Conservation (phyloP, 2,113 vertebrate genomes). For the human region GRCh38 chr1:184123501-184124000, state of each 20-base stretch:
- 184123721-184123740: neutral
- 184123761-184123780: no score
- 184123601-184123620: neutral
- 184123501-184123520: neutral
- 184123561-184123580: neutral
- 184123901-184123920: neutral
- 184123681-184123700: neutral
- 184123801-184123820: neutral
- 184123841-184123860: neutral
- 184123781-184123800: neutral
- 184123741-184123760: neutral
- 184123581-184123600: neutral
- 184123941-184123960: neutral
- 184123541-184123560: neutral
- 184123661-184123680: neutral
- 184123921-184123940: neutral
- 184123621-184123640: neutral
- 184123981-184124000: neutral
- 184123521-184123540: neutral
- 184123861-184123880: neutral
- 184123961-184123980: neutral
- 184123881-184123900: neutral
- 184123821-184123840: neutral
- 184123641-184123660: neutral
- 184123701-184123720: neutral